A percentile compares a stretch with the other conserved stretches of the same genome.
These are phyloP conservation scores for Heliornis fulica DNA, from an alignment of 2,113 vertebrate genomes.

Conservation along the genomic window DNA sequence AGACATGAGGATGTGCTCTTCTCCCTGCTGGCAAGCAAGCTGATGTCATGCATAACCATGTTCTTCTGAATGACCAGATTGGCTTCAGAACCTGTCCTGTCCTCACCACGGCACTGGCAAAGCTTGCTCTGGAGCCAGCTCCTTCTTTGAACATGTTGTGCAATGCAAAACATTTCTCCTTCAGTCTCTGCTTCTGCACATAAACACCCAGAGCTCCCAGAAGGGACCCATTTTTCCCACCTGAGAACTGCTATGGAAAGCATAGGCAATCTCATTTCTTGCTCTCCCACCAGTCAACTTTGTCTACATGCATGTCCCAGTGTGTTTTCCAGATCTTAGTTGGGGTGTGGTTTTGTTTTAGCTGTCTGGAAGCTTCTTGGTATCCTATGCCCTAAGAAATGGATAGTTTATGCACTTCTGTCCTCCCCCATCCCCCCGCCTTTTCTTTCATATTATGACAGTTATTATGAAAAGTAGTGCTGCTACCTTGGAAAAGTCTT, in stretches of 20 bases:
- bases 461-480: constrained; percentile 5
- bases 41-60: neutral
- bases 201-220: neutral
- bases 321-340: neutral
- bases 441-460: neutral
- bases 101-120: neutral
- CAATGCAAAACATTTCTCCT: neutral
- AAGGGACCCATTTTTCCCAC: neutral
- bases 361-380: neutral
- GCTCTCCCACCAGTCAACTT: neutral
- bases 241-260: neutral
- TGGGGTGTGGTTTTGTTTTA: neutral
- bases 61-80: neutral
- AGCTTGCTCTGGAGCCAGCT: neutral
- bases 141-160: neutral
- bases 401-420: neutral
- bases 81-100: neutral
- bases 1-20: neutral
- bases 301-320: neutral
- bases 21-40: neutral
- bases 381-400: neutral
- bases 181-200: neutral
- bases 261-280: neutral
- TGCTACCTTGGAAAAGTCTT: neutral
- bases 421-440: neutral